Evolutionary conservation across 1,140 invertebrate species (phyloP).

Genomic region (Ephestia elutella): DNA sequence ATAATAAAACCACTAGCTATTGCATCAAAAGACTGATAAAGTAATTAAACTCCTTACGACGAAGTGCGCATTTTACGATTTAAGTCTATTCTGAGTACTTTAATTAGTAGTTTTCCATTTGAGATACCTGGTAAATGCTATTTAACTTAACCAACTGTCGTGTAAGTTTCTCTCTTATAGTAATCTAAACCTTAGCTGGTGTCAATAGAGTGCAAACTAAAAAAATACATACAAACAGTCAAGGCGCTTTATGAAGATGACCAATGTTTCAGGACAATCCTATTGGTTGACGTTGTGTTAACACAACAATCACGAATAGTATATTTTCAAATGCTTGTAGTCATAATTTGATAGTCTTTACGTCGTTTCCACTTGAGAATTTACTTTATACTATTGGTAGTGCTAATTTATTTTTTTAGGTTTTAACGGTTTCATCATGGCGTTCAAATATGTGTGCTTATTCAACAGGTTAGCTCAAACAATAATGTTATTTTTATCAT

Average conservation of each 20-base stretch:
- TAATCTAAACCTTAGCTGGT: conserved; percentile 39
- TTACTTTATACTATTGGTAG: conserved; percentile 48
- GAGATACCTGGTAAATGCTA: conserved; percentile 65
- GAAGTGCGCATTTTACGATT: conserved; percentile 53
- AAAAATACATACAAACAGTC: conserved; percentile 18
- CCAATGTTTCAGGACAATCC: conserved; percentile 47
- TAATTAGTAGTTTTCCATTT: conserved; percentile 71
- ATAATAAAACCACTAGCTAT: conserved; percentile 52
- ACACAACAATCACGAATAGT: conserved; percentile 59
- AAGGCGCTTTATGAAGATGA: conserved; percentile 47
- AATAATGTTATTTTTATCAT: background rate
- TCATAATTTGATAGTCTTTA: conserved; percentile 65
- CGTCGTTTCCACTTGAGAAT: conserved; percentile 53
- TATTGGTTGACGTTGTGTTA: conserved; percentile 58
- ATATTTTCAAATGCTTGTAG: conserved; percentile 64
- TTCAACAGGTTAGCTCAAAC: conserved; percentile 11
- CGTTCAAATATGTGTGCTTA: conserved; percentile 41
- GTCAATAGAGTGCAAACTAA: conserved; percentile 34
- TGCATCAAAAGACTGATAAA: conserved; percentile 50
- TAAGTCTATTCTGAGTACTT: conserved; percentile 50
- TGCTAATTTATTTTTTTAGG: conserved; percentile 59
- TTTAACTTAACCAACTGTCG: conserved; percentile 50
- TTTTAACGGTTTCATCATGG: conserved; percentile 57
- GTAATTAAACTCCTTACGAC: conserved; percentile 64
- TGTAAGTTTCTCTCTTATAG: conserved; percentile 12